These are phyloP conservation scores for Megaceryle maxima DNA, from an alignment of 2,113 vertebrate genomes.

Conservation along the genomic window DNA sequence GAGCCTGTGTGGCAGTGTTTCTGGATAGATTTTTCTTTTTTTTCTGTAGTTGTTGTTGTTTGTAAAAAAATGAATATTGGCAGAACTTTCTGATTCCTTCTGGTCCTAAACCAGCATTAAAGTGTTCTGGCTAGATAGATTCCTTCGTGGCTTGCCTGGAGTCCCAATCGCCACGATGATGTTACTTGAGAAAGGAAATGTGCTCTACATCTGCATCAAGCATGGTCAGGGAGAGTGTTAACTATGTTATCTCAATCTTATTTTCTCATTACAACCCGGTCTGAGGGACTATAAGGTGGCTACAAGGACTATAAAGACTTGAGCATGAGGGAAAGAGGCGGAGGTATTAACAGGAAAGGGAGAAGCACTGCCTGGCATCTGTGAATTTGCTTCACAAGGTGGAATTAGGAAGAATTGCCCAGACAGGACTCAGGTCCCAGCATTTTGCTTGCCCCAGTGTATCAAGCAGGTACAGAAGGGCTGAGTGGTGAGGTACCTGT, in stretches of 20 bases:
- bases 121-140: not conserved
- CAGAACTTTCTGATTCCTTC: conserved; percentile 17
- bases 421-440: not conserved
- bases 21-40: not conserved
- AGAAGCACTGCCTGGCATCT: not conserved
- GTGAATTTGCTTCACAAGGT: not conserved
- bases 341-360: not conserved
- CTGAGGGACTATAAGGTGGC: not conserved
- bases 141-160: not conserved
- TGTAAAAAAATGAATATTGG: not conserved
- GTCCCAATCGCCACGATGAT: not conserved
- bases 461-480: not conserved
- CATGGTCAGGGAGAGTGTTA: not conserved
- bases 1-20: not conserved
- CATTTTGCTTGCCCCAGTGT: not conserved
- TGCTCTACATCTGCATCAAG: not conserved
- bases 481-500: not conserved
- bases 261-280: not conserved
- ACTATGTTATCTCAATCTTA: not conserved
- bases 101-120: conserved; percentile 4
- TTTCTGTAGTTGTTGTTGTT: not conserved
- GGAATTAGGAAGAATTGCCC: not conserved
- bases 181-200: not conserved
- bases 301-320: not conserved
- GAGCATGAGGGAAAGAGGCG: not conserved